A percentile compares a stretch with the other conserved stretches of the same genome.
phyloP scores from a whole-genome alignment of 2,113 vertebrate genomes.

The Cinclus cinclus region DNA sequence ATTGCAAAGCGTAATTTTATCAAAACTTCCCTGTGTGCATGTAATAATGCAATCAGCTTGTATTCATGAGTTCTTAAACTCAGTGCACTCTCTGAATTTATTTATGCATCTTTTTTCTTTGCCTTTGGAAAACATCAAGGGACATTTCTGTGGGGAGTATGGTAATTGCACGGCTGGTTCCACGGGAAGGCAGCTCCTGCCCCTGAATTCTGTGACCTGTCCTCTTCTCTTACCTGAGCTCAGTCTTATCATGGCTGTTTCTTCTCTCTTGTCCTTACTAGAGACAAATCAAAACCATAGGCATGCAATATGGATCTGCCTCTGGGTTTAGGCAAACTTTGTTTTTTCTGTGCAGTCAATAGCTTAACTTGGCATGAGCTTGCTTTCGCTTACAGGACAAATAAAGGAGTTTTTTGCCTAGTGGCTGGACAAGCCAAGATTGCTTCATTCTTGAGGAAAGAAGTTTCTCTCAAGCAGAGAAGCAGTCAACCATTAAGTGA shows the following conservation, averaged over 20 bases:
- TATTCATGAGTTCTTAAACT: not conserved
- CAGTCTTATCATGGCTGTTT: not conserved
- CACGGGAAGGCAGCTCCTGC: not conserved
- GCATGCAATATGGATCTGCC: not conserved
- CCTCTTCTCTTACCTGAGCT: not conserved
- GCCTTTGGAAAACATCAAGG: not conserved
- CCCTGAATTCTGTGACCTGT: not conserved
- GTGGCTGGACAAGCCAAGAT: not conserved
- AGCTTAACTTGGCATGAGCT: not conserved
- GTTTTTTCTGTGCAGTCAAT: not conserved
- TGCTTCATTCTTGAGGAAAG: not conserved
- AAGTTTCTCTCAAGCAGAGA: not conserved
- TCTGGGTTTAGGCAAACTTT: not conserved
- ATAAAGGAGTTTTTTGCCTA: not conserved
- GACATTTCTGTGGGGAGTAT: not conserved
- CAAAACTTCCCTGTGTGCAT: not conserved
- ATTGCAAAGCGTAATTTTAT: not conserved
- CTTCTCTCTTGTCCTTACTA: not conserved
- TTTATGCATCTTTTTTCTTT: not conserved
- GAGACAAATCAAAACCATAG: not conserved
- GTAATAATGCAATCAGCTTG: not conserved
- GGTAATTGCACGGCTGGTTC: not conserved
- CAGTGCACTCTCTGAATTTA: accelerated
- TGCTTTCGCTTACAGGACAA: not conserved
- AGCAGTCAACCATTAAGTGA: not conserved